Evolutionary conservation across 2,797 vertebrate genomes (phyloP).

Genomic region (Astyanax mexicanus): DNA sequence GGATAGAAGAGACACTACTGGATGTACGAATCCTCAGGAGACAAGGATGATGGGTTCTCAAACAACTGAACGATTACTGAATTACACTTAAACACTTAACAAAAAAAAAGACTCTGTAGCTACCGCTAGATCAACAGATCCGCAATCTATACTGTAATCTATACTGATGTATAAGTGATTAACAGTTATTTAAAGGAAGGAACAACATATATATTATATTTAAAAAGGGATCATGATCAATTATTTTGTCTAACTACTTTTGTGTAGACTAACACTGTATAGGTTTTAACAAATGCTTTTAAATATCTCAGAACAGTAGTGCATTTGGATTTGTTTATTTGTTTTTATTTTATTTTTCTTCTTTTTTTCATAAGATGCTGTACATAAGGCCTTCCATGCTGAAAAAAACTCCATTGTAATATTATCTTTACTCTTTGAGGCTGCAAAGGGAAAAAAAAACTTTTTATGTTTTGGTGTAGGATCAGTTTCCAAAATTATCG

Average conservation of each 20-base stretch:
- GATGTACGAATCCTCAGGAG: conserved; percentile 88
- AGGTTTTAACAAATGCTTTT: conserved; percentile 89
- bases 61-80: conserved; percentile 83
- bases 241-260: conserved; percentile 94
- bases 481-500: conserved; percentile 85
- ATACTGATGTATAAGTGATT: conserved; percentile 88
- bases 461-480: conserved; percentile 83
- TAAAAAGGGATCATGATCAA: conserved; percentile 88
- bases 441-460: conserved; percentile 74
- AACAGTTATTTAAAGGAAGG: conserved; percentile 91
- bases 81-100: too few relatives aligned
- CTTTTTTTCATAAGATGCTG: conserved; percentile 89
- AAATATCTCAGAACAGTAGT: conserved; percentile 92
- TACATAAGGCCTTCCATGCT: conserved; percentile 92
- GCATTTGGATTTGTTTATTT: conserved; percentile 77
- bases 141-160: conserved; percentile 86
- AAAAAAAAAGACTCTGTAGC: conserved; percentile 89
- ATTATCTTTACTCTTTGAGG: conserved; percentile 89
- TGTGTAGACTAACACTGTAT: conserved; percentile 97
- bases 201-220: conserved; percentile 78
- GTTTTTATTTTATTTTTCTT: not conserved
- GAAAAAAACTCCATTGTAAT: conserved; percentile 85
- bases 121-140: conserved; percentile 87
- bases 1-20: conserved; percentile 95
- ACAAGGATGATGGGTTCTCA: conserved; percentile 84